Evolutionary conservation across 2,113 vertebrate species (phyloP).

Genomic region (Microcebus tavaratra): DNA sequence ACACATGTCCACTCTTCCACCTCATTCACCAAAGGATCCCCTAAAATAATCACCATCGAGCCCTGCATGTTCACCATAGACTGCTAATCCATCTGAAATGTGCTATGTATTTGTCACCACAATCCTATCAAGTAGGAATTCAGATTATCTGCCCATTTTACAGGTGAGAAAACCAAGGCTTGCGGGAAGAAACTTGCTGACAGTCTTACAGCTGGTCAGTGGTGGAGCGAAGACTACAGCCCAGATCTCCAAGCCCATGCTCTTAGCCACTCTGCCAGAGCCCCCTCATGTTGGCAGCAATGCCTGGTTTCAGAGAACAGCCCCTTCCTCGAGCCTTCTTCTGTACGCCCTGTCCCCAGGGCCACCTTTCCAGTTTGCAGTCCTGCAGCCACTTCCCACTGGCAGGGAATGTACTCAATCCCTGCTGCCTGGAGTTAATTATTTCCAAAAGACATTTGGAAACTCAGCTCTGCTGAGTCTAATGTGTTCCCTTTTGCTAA

Average conservation of each 20-base stretch:
- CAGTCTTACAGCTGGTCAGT: neutral
- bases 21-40: neutral
- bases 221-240: neutral
- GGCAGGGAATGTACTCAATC: neutral
- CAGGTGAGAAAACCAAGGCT: neutral
- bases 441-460: slow-evolving; percentile 49
- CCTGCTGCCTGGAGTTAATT: slow-evolving; percentile 43
- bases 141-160: neutral
- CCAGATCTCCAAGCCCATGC: neutral
- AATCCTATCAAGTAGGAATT: neutral
- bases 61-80: neutral
- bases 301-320: neutral
- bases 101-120: neutral
- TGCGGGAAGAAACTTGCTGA: neutral
- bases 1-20: neutral
- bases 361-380: neutral
- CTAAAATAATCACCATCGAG: neutral
- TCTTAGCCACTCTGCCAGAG: neutral
- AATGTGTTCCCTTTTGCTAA: slow-evolving; percentile 24
- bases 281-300: neutral
- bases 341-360: neutral
- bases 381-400: neutral
- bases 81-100: neutral
- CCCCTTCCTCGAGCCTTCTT: neutral
- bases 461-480: slow-evolving; percentile 19